Evolutionary conservation across 2,888 invertebrate species (phyloP), one percentile per base, ranked within the genome.

Genomic region (Anagyrus pseudococci): DNA sequence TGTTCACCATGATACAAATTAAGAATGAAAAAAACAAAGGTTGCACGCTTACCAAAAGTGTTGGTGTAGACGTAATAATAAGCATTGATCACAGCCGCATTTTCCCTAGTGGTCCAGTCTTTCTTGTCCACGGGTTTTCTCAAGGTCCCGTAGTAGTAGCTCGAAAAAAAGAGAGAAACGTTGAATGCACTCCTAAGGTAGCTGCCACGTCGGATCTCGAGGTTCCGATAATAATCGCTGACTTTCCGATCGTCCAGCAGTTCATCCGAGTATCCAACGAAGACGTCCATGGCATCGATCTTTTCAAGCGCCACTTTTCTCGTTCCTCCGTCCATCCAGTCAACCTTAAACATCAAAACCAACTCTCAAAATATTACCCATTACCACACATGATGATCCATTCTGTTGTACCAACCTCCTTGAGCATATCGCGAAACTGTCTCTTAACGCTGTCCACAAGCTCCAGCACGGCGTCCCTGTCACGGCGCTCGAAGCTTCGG

Each of bases 1-100:
- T 17, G 4, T 4, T 15, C 4, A 13, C 17, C 4, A 4, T 8
- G 4, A 4, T 4, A 8, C 15, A n/a, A 8, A 8, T n/a, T 15
- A n/a, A n/a, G n/a, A n/a, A n/a, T n/a, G n/a, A n/a, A n/a, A n/a
- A n/a, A n/a, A n/a, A n/a, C n/a, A n/a, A n/a, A n/a, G n/a, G n/a
- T 41, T 8, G 22, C 22, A 20, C 22, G 6, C 43, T 41, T 48
- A 56, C 56, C 52, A n/a, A 57, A 20, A 22, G n/a, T 92, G 79
- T 94, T 94, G 81, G 93, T 93, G 56, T 93, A 87, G 0, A 92
- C 88, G 1, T 91, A 92, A 78, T 94, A 94, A 83, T 90, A 94
- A 2, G 93, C 93, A 78, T 94, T 93, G 62, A 94, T 93, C 64
- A 93, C 86, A 8, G 93, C 92, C 8, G 93, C 92, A 29, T 81